phyloP scores from a whole-genome alignment of 2,113 vertebrate genomes.

The Rhinolophus sinicus region DNA sequence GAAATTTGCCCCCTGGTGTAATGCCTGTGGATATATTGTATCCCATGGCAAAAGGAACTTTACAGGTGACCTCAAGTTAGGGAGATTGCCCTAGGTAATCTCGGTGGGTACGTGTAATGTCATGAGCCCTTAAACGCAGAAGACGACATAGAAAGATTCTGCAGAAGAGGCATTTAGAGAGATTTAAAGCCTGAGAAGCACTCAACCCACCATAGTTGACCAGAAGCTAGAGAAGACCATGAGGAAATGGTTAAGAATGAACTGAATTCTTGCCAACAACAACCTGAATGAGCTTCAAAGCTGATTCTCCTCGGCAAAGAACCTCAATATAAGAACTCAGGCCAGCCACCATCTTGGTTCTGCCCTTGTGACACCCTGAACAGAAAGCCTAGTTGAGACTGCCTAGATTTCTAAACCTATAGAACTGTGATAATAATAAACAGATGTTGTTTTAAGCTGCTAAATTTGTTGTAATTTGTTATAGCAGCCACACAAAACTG shows the following conservation, averaged over 20 bases:
- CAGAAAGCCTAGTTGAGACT: neutral
- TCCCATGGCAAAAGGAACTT: neutral
- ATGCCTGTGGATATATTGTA: neutral
- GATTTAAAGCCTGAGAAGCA: neutral
- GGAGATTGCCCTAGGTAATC: neutral
- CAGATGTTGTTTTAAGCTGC: neutral
- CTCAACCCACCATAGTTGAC: neutral
- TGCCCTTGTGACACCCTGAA: neutral
- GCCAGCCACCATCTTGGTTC: neutral
- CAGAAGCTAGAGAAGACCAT: neutral
- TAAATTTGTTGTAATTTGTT: neutral
- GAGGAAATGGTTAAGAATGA: neutral
- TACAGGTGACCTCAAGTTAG: neutral
- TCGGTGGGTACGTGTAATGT: neutral
- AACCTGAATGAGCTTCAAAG: neutral
- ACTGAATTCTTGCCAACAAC: neutral
- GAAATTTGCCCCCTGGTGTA: neutral
- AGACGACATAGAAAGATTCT: neutral
- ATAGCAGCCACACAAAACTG: neutral
- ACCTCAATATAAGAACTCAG: neutral
- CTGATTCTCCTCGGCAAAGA: neutral
- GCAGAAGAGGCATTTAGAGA: neutral
- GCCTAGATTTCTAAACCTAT: neutral
- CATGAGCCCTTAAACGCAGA: neutral
- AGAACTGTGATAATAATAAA: neutral